Base-by-base conservation (phyloP, 2,797 vertebrate species). In the Fistularia tabacaria region DNA sequence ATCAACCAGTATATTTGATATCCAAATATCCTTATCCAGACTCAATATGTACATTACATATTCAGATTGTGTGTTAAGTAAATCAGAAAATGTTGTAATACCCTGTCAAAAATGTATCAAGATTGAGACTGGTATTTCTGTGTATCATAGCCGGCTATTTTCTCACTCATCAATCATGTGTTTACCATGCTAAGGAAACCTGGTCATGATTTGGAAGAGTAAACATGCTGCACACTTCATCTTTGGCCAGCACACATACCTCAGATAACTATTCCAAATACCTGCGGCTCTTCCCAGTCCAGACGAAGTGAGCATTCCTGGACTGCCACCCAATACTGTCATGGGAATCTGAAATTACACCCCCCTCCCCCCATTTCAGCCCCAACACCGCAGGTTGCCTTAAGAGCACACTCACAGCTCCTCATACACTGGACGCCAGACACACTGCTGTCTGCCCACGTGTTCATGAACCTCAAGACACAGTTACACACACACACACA, bases 281-380 rank as follows among this genome's bases (percentile, higher is more conserved):
- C 64, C 69, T 54, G 10, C 4, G 66, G 68, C 69, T 74, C 72
- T 69, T 70, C 70, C 78, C 53, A 62, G 60, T 70, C 73, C 76
- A 75, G 77, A 69, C 59, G 62, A 76, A 79, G 80, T 84, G 77
- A 59, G 73, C 80, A 84, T 87, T 85, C 86, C 81, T 82, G 71
- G 73, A 57, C 62, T 12, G 75, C 70, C 65, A 82, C 66, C 80
- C 70, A 86, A 79, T 57, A 67, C 82, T 14, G 73, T 78, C 73
- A 77, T 70, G 78, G 74, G 85, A 85, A 84, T 86, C 80, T 88
- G 85, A 85, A 85, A 90, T 86, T 79, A 85, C 85, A 87, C 83
- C 83, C 83, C 58, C 52, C 67, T 9, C 50, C 43, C 9, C 60
- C 62, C 61, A 57, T 11, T 12, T 10, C 41, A 10, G 14, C 39